phyloP scores from a whole-genome alignment of 2,888 invertebrate genomes.

The Eumerus sabulonum region DNA sequence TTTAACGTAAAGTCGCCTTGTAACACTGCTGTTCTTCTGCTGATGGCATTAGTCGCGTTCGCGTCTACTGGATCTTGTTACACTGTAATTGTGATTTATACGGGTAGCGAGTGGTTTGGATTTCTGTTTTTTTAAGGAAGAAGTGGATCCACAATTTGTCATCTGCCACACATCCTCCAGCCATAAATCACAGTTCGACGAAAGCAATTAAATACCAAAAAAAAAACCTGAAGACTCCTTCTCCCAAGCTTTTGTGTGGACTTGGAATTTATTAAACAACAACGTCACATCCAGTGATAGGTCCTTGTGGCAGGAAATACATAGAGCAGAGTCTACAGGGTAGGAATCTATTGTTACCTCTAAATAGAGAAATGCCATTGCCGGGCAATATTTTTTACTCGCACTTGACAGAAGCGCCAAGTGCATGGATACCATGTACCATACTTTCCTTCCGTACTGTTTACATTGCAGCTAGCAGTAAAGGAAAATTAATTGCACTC shows the following conservation, averaged over 20 bases:
- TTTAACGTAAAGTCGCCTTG: slow-evolving; percentile 28
- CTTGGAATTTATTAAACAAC: slow-evolving; percentile 43
- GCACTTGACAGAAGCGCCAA: slow-evolving; percentile 42
- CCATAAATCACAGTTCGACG: slow-evolving; percentile 48
- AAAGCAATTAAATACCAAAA: slow-evolving; percentile 53
- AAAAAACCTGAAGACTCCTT: too few species aligned
- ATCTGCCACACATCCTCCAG: neutral
- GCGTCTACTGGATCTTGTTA: slow-evolving; percentile 1
- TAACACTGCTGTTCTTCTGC: slow-evolving; percentile 20
- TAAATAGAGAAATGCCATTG: slow-evolving; percentile 23
- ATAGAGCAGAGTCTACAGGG: slow-evolving; percentile 1
- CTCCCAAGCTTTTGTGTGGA: slow-evolving; percentile 4
- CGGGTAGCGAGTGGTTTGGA: neutral
- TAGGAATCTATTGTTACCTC: slow-evolving; percentile 19
- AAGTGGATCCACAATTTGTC: neutral
- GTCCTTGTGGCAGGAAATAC: slow-evolving; percentile 16
- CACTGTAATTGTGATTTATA: slow-evolving; percentile 35
- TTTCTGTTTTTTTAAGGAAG: neutral
- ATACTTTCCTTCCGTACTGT: slow-evolving; percentile 5
- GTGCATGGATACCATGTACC: slow-evolving; percentile 15
- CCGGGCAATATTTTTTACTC: slow-evolving; percentile 41
- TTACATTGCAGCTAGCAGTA: slow-evolving; percentile 24
- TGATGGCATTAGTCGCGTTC: neutral
- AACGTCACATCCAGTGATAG: slow-evolving; percentile 45
- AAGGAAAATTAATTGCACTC: slow-evolving; percentile 48